Evolutionary conservation across 1,140 invertebrate genomes (phyloP).

Genomic region (Scaptomyza graminum): DNA sequence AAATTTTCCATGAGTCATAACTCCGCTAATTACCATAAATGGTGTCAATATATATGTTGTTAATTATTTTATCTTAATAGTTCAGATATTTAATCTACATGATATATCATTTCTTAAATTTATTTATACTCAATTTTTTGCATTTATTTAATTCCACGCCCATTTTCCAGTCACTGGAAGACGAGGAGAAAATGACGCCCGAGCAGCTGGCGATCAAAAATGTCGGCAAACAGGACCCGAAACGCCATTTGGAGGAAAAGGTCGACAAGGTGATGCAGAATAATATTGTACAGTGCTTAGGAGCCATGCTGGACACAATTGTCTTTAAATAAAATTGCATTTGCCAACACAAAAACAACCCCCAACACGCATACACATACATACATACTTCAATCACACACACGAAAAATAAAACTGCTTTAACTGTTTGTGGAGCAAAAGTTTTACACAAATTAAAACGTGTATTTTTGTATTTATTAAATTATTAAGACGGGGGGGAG

Average conservation of each 20-base stretch:
- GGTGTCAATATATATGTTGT: background rate
- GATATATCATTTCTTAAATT: too few species aligned
- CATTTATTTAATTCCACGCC: background rate
- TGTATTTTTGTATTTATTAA: constrained; percentile 39
- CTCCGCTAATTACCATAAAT: background rate
- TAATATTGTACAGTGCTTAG: constrained; percentile 99
- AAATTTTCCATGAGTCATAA: background rate
- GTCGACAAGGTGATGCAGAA: constrained; percentile 98
- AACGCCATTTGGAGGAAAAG: constrained; percentile 99
- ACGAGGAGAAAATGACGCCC: constrained; percentile 99
- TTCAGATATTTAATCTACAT: too few species aligned
- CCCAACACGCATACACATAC: too few species aligned
- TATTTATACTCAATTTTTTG: too few species aligned
- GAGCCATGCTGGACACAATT: constrained; percentile 99
- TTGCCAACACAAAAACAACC: constrained; percentile 27
- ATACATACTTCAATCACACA: constrained; percentile 29
- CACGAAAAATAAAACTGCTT: constrained; percentile 60
- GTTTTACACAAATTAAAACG: constrained; percentile 60
- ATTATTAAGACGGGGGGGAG: constrained; percentile 15
- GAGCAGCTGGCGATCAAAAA: constrained; percentile 99
- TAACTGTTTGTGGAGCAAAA: constrained; percentile 56
- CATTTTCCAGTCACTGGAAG: constrained; percentile 92
- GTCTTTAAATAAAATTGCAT: constrained; percentile 89
- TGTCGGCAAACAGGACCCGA: constrained; percentile 99
- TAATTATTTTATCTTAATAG: too few species aligned